A percentile compares a stretch with the other conserved stretches of the same genome.
Conservation (phyloP, 1,140 invertebrate species). For the Akabosia matsudoensis region DNA sequence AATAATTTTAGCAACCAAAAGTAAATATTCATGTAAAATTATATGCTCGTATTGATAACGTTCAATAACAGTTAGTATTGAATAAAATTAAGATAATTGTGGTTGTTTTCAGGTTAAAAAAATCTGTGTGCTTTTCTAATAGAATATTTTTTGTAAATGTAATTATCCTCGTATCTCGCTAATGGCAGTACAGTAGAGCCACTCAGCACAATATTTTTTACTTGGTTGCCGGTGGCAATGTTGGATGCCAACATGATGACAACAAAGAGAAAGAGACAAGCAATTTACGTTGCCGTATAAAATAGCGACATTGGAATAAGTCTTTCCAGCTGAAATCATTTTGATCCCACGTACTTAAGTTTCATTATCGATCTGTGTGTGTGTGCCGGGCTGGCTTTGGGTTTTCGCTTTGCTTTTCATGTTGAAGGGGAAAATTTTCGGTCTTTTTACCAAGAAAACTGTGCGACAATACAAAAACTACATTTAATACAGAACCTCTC, state of each 20-base stretch:
- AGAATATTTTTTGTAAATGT: too few species aligned
- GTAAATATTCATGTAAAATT: too few species aligned
- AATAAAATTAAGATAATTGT: too few species aligned
- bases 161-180: too few species aligned
- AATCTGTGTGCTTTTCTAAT: too few species aligned
- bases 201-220: not conserved
- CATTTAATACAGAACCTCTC: not conserved
- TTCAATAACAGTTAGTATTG: too few species aligned
- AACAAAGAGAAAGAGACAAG: not conserved
- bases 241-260: not conserved
- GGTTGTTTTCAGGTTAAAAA: too few species aligned
- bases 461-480: slow-evolving; percentile 1
- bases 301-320: slow-evolving; percentile 12
- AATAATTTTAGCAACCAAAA: too few species aligned
- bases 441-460: not conserved
- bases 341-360: slow-evolving; percentile 22
- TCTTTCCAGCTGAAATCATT: slow-evolving; percentile 22
- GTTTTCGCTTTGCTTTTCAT: slow-evolving; percentile 8
- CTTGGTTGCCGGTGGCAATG: not conserved
- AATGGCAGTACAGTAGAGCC: too few species aligned
- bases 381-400: not conserved
- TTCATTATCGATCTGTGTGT: slow-evolving; percentile 23
- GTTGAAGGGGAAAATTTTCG: slow-evolving; percentile 17
- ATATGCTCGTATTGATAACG: too few species aligned
- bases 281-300: slow-evolving; percentile 8